Evolutionary conservation across 2,888 invertebrate species (phyloP).

Genomic region (Pseudoips prasinana): DNA sequence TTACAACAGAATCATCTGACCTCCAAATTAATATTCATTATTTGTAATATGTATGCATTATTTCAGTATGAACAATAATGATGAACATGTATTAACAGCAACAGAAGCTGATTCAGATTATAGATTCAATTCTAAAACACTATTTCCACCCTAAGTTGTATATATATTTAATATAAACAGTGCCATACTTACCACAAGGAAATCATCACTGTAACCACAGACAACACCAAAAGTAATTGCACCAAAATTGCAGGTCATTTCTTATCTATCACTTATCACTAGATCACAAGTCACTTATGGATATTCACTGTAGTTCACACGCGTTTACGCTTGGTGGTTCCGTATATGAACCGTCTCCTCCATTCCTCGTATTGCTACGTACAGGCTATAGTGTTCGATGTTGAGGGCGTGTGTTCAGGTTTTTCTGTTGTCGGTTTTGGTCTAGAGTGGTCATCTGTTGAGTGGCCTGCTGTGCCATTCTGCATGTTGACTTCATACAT

Average conservation of each 20-base stretch:
- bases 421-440: constrained; percentile 17
- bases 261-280: constrained; percentile 14
- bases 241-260: constrained; percentile 22
- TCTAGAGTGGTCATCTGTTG: too few relatives aligned
- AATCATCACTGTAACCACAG: constrained; percentile 19
- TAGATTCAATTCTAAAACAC: too few relatives aligned
- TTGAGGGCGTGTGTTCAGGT: constrained; percentile 45
- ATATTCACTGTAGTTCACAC: constrained; percentile 22
- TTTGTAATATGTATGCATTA: too few relatives aligned
- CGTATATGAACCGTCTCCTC: constrained; percentile 70
- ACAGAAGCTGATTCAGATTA: too few relatives aligned
- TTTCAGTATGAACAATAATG: too few relatives aligned
- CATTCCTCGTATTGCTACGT: constrained; percentile 75
- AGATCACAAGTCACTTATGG: constrained; percentile 17
- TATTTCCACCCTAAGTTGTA: too few relatives aligned
- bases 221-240: constrained; percentile 22
- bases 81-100: too few relatives aligned
- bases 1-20: too few relatives aligned
- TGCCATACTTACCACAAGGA: constrained; percentile 22
- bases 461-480: constrained; percentile 35
- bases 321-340: constrained; percentile 46
- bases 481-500: constrained; percentile 63
- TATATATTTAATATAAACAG: too few relatives aligned
- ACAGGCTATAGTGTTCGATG: constrained; percentile 62
- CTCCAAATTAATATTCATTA: too few relatives aligned